These are phyloP conservation scores for Deilephila elpenor DNA, from an alignment of 2,888 invertebrate species.

Conservation along the genomic window DNA sequence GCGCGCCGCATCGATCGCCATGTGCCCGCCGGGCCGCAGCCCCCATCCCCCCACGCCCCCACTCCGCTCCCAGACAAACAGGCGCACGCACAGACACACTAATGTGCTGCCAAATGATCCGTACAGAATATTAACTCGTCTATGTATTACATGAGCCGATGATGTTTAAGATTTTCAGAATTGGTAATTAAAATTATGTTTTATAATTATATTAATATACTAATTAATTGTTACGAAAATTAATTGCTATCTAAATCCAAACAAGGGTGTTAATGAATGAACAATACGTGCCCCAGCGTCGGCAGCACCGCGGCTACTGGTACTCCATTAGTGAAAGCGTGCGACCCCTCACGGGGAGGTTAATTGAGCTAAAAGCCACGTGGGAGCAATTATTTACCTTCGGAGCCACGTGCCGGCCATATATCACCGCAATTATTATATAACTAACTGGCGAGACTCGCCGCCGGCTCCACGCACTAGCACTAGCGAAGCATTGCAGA, in stretches of 20 bases:
- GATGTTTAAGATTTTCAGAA: neutral
- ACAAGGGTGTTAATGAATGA: conserved; percentile 8
- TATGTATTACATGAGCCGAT: neutral
- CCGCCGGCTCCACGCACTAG: conserved; percentile 35
- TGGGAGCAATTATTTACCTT: conserved; percentile 82
- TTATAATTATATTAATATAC: neutral
- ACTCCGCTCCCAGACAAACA: conserved; percentile 49
- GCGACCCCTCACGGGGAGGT: conserved; percentile 64
- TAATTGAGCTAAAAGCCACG: conserved; percentile 77
- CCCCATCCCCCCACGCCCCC: conserved; percentile 48
- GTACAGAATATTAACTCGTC: conserved; percentile 48
- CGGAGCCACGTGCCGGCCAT: conserved; percentile 70
- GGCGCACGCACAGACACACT: conserved; percentile 66
- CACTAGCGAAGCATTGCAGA: conserved; percentile 76
- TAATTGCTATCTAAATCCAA: conserved; percentile 5
- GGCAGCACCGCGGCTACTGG: conserved; percentile 33
- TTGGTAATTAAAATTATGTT: neutral
- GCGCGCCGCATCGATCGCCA: conserved; percentile 79
- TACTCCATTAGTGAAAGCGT: conserved; percentile 64
- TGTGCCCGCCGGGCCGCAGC: conserved; percentile 65
- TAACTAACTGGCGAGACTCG: conserved; percentile 30
- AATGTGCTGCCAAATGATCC: conserved; percentile 82
- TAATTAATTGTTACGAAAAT: conserved; percentile 5
- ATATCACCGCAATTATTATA: conserved; percentile 38
- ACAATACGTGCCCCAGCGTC: neutral